Percentiles rank a stretch among this genome's conserved stretches.
These are phyloP conservation scores for Rhinopomastus cyanomelas DNA, from an alignment of 2,113 vertebrate species.

Conservation along the genomic window DNA sequence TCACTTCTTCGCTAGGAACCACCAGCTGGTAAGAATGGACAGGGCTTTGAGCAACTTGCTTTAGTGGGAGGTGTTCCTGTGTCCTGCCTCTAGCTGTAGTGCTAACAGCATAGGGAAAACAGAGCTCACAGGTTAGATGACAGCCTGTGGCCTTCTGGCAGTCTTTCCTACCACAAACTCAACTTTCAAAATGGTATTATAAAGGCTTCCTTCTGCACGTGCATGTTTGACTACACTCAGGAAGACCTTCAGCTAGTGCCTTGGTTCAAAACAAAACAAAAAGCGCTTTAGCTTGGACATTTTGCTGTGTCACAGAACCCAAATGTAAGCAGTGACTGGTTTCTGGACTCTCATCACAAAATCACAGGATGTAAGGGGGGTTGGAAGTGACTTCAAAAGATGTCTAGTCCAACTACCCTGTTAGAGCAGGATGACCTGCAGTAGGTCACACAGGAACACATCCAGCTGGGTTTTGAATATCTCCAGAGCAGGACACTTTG, in stretches of 20 bases:
- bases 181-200: neutral
- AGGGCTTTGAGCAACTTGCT: rapidly evolving
- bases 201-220: neutral
- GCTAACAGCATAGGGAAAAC: rapidly evolving
- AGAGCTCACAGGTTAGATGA: neutral
- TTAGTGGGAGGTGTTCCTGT: rapidly evolving
- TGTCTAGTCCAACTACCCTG: too few species aligned
- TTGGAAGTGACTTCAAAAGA: too few species aligned
- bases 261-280: neutral
- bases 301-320: neutral
- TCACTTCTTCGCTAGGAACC: neutral
- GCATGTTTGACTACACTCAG: rapidly evolving
- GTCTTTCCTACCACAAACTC: neutral
- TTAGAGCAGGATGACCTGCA: too few species aligned
- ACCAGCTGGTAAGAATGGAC: neutral
- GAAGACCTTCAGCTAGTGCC: neutral
- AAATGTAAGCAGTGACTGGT: neutral
- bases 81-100: neutral
- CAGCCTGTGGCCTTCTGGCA: neutral
- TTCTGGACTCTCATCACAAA: neutral
- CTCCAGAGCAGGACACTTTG: too few species aligned
- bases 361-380: too few species aligned
- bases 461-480: too few species aligned
- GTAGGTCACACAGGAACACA: too few species aligned
- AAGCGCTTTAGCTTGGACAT: neutral